Evolutionary conservation across 2,888 invertebrate species (phyloP).

Genomic region (Nomada fucata): DNA sequence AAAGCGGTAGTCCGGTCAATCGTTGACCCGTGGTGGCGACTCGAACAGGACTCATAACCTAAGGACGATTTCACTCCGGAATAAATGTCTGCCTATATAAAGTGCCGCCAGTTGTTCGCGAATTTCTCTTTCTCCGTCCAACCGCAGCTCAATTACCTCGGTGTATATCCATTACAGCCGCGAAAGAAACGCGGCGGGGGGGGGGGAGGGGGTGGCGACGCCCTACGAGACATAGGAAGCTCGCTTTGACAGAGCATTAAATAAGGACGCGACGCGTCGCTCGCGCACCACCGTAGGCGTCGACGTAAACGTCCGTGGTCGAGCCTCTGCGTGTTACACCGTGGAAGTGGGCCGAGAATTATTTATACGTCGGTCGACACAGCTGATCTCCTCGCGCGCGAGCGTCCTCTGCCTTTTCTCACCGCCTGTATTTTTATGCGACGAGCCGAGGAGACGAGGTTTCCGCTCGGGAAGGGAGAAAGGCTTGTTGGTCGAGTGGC

Average conservation of each 20-base stretch:
- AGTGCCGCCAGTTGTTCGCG: neutral
- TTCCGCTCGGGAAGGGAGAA: neutral
- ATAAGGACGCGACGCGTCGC: constrained; percentile 31
- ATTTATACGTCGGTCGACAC: constrained; percentile 70
- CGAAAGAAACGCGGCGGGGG: neutral
- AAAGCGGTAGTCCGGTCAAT: too few species aligned
- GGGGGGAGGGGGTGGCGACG: constrained; percentile 5
- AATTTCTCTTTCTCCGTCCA: neutral
- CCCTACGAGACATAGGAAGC: constrained; percentile 16
- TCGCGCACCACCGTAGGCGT: constrained; percentile 11
- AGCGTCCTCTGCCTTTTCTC: constrained; percentile 60
- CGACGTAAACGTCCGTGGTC: constrained; percentile 23
- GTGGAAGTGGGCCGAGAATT: constrained; percentile 72
- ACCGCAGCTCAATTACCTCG: constrained; percentile 33
- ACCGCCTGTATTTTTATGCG: constrained; percentile 67
- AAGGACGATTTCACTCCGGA: neutral
- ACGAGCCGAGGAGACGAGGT: constrained; percentile 28
- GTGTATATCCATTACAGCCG: constrained; percentile 51
- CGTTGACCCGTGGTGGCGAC: too few species aligned
- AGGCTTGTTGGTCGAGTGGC: neutral
- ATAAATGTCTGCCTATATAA: neutral
- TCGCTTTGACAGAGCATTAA: constrained; percentile 51
- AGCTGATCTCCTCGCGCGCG: constrained; percentile 64
- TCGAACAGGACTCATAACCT: too few species aligned
- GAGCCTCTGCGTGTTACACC: constrained; percentile 41